Conservation (phyloP, 2,888 invertebrate genomes). For the Oscheius onirici region DNA sequence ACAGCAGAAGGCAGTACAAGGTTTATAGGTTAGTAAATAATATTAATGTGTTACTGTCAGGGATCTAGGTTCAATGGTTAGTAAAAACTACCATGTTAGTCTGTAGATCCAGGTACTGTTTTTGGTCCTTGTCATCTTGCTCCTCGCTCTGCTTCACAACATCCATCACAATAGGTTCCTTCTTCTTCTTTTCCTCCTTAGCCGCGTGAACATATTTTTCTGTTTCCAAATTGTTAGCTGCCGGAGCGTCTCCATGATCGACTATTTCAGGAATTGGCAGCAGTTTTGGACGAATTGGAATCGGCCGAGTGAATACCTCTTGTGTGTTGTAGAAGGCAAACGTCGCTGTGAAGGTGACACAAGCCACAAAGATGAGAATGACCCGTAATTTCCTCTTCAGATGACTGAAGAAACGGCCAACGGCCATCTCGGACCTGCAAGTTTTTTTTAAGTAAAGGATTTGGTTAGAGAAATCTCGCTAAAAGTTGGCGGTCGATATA, state of each 20-base stretch:
- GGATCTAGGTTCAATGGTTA: not conserved
- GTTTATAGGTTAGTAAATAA: no score
- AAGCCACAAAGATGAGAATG: slow-evolving; percentile 15
- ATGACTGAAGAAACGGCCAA: slow-evolving; percentile 28
- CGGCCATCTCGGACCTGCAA: slow-evolving; percentile 16
- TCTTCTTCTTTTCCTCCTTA: not conserved
- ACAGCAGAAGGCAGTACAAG: no score
- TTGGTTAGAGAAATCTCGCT: no score
- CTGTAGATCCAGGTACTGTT: not conserved
- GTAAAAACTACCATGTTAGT: not conserved
- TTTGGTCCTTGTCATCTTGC: not conserved
- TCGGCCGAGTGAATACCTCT: not conserved
- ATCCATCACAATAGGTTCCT: not conserved
- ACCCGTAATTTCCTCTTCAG: slow-evolving; percentile 23
- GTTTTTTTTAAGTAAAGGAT: not conserved
- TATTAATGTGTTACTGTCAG: no score
- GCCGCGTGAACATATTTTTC: not conserved
- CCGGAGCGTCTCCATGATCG: not conserved
- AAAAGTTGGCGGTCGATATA: not conserved
- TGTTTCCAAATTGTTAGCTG: not conserved
- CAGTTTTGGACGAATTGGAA: not conserved
- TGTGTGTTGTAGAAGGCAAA: slow-evolving; percentile 23
- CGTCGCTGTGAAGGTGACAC: slow-evolving; percentile 26
- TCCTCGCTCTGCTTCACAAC: not conserved
- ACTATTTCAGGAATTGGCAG: not conserved